Percentiles rank a stretch among this genome's conserved stretches.
phyloP scores from a whole-genome alignment of 2,797 vertebrate genomes.

The Peromyscus aztecus region DNA sequence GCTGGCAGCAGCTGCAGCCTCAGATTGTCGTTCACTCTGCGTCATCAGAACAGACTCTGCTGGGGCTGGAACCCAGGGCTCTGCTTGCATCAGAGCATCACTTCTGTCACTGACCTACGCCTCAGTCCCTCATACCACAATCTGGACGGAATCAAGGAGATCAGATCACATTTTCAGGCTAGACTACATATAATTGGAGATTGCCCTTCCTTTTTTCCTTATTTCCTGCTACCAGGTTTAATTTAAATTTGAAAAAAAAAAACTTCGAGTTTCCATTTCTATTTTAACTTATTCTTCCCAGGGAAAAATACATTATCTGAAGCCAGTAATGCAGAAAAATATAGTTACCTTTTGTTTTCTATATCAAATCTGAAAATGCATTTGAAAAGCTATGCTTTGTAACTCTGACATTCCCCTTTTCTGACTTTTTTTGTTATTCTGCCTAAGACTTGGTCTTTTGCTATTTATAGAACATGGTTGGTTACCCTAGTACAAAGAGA shows the following conservation, averaged over 20 bases:
- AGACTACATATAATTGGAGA: neutral
- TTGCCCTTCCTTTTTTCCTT: neutral
- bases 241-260: constrained; percentile 23
- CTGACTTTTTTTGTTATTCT: neutral
- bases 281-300: constrained; percentile 4
- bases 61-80: neutral
- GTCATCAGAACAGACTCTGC: neutral
- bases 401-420: constrained; percentile 31
- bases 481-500: neutral
- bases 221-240: neutral
- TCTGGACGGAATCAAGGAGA: neutral
- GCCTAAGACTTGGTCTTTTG: neutral
- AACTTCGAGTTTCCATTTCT: neutral
- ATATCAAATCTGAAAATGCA: constrained; percentile 18
- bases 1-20: too few relatives aligned
- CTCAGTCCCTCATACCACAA: neutral
- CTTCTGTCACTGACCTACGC: neutral
- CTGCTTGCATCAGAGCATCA: fast-evolving
- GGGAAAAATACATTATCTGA: constrained; percentile 43
- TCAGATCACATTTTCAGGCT: neutral
- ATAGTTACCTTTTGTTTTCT: neutral
- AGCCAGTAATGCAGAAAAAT: neutral
- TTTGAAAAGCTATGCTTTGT: constrained; percentile 6
- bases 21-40: neutral
- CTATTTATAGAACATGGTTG: neutral